Percentiles rank a stretch among this genome's conserved stretches.
phyloP scores from a whole-genome alignment of 1,140 invertebrate genomes.

The Drusus annulatus region DNA sequence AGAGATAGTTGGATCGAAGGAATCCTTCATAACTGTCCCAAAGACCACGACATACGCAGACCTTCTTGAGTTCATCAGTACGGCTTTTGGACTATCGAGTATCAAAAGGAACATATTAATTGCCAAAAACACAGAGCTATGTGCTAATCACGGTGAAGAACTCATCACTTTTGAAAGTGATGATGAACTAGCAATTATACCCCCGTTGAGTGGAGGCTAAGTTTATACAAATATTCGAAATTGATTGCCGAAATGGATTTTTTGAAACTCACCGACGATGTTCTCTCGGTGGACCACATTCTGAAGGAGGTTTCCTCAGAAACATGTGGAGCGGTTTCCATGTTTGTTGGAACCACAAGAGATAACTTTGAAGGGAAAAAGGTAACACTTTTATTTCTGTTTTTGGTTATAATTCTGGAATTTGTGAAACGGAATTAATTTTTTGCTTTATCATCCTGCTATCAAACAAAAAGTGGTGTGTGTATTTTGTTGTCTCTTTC shows the following conservation, averaged over 20 bases:
- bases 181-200: constrained; percentile 89
- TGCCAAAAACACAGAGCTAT: constrained; percentile 87
- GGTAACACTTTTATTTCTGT: constrained; percentile 65
- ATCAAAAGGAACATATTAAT: constrained; percentile 82
- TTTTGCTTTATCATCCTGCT: too few relatives aligned
- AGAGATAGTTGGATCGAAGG: constrained; percentile 79
- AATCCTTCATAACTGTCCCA: constrained; percentile 71
- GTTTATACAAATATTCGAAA: constrained; percentile 47
- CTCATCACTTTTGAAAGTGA: constrained; percentile 73
- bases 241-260: constrained; percentile 70
- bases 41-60: constrained; percentile 69
- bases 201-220: constrained; percentile 89
- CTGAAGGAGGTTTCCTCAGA: constrained; percentile 78
- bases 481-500: too few relatives aligned
- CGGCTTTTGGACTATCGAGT: constrained; percentile 76
- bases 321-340: constrained; percentile 88
- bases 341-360: constrained; percentile 94
- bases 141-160: constrained; percentile 70
- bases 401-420: background rate
- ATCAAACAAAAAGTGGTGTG: too few relatives aligned
- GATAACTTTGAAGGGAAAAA: constrained; percentile 90
- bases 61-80: constrained; percentile 74
- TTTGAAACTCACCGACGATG: constrained; percentile 79
- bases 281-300: constrained; percentile 80
- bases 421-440: too few relatives aligned